Evolutionary conservation across 1,140 invertebrate genomes (phyloP), one percentile per base, ranked within the genome.

Genomic region (Helicoverpa zea): DNA sequence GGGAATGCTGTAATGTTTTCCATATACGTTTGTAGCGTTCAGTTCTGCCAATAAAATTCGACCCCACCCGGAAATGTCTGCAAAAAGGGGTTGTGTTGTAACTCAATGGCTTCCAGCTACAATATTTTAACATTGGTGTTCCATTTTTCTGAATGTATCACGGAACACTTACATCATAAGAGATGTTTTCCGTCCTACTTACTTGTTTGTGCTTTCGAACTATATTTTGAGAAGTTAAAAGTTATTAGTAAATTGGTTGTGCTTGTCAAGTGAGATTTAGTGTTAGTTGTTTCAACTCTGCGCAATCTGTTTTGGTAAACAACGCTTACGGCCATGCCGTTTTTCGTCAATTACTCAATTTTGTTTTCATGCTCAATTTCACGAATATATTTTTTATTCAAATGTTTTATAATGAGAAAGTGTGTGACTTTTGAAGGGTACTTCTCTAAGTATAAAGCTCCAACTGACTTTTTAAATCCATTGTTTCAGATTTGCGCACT

Each of bases 401-500:
- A 2, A 2, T 23, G 23, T 23, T 23, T 23, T 23, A 23, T 23
- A 23, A 23, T 23, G 2, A 23, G 23, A 23, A 23, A 23, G 23
- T 23, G 23, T 1, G 23, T 23, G 2, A 0, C 23, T 23, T 23
- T 23, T 23, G 23, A 23, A 23, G 23, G 23, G 23, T 23, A 2
- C 23, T 23, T 23, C 23, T 23, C 23, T 23, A 23, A 23, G 23
- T 35, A 35, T 35, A 35, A 35, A 35, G 35, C 35, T 35, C 35
- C 29, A 63, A 63, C 14, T 63, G 30, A 35, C 30, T 63, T 5
- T 5, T 23, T 59, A 7, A 63, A 64, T 64, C 2, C 7, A 12
- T 83, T 58, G 72, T 95, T 95, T 0, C 92, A 97, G 97, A 97
- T 91, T 92, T 98, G 79, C 95, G 97, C 84, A 97, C 96, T 85